These are phyloP conservation scores for Marmota monax DNA, from an alignment of 2,113 vertebrate species.

Conservation along the genomic window DNA sequence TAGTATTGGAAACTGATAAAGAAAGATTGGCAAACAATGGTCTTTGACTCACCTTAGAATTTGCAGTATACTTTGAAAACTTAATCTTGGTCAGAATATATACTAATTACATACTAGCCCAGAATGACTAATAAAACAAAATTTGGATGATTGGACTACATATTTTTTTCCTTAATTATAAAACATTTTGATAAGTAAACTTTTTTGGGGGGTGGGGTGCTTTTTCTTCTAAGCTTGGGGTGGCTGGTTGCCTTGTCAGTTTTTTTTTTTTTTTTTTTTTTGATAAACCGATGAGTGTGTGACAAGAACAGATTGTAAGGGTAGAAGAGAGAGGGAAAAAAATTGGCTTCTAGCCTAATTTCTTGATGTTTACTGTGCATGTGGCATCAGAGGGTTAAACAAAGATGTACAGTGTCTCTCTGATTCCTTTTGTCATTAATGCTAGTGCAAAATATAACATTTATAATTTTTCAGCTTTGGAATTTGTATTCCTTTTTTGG, in stretches of 20 bases:
- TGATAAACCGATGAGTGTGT: background rate
- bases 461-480: slow-evolving; percentile 46
- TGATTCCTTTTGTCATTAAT: background rate
- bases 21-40: slow-evolving; percentile 33
- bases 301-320: background rate
- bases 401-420: background rate
- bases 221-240: slow-evolving; percentile 43
- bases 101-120: background rate
- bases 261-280: background rate
- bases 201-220: background rate
- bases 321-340: background rate
- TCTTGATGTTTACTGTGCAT: background rate
- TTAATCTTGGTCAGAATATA: slow-evolving; percentile 7
- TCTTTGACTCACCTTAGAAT: slow-evolving; percentile 50
- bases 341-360: background rate
- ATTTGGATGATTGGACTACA: background rate
- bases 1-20: slow-evolving; percentile 61
- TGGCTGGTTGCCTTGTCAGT: slow-evolving; percentile 13
- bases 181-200: slow-evolving; percentile 32
- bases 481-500: slow-evolving; percentile 22
- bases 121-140: slow-evolving; percentile 16
- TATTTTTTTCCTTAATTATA: background rate
- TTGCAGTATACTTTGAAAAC: slow-evolving; percentile 36
- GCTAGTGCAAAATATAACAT: background rate
- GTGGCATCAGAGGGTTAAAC: background rate